Percentiles rank a stretch among this genome's conserved stretches.
Conservation (phyloP, 1,140 invertebrate genomes). For the Sogatella furcifera region DNA sequence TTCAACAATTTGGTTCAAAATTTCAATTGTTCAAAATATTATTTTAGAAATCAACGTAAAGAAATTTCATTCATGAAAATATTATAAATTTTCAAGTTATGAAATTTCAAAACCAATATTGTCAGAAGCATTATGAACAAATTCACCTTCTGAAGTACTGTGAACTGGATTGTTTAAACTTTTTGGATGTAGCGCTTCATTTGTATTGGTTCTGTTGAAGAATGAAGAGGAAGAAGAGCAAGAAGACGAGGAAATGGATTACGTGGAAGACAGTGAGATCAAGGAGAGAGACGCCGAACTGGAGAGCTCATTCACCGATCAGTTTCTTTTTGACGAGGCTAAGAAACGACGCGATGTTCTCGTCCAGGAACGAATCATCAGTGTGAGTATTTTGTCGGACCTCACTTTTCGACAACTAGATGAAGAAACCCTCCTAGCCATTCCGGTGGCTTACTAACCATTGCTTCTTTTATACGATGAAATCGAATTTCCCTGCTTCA, state of each 20-base stretch:
- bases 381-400: conserved; percentile 39
- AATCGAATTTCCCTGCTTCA: background rate
- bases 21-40: too few relatives aligned
- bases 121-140: too few relatives aligned
- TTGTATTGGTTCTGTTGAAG: background rate
- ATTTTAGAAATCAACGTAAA: too few relatives aligned
- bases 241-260: conserved; percentile 12
- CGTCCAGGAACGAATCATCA: conserved; percentile 56
- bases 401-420: background rate
- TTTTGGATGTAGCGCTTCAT: too few relatives aligned
- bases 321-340: conserved; percentile 5
- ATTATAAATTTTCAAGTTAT: too few relatives aligned
- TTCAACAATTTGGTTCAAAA: too few relatives aligned
- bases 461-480: background rate
- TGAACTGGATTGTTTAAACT: too few relatives aligned
- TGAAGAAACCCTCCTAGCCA: too few relatives aligned
- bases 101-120: too few relatives aligned
- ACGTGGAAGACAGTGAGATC: conserved; percentile 15
- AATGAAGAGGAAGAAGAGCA: background rate
- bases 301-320: background rate
- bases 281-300: conserved; percentile 9
- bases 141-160: too few relatives aligned
- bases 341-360: conserved; percentile 40
- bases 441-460: background rate
- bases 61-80: too few relatives aligned